Base-by-base conservation (phyloP, 1,140 invertebrate species). In the Platyscapa corneri region DNA sequence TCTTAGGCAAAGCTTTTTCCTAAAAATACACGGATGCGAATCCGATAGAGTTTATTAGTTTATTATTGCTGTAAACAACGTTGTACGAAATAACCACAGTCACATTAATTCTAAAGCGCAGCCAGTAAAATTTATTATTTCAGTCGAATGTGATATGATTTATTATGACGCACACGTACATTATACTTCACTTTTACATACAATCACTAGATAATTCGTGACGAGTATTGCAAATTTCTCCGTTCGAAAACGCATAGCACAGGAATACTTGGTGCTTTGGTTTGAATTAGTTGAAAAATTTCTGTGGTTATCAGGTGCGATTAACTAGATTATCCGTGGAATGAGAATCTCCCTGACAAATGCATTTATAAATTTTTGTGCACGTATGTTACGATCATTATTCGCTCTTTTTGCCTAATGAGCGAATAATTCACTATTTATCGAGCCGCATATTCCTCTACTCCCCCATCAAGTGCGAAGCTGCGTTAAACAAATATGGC, bases 41-140 rank as follows among this genome's bases (percentile, higher is more conserved):
- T 67, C 34, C 7, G 5, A 5, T 34, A 67, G 30, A 32, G n/a
- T 67, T 32, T 67, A 67, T 67, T 10, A 34, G 23, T 67, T 67
- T 67, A 3, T 34, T n/a, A 23, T 64, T n/a, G n/a, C 7, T 8
- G n/a, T 67, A n/a, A 67, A 67, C 34, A 67, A 67, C 6, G 34
- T n/a, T n/a, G n/a, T n/a, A n/a, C n/a, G n/a, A n/a, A n/a, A n/a
- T n/a, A n/a, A n/a, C n/a, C n/a, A n/a, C n/a, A n/a, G n/a, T n/a
- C n/a, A n/a, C n/a, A n/a, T n/a, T n/a, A n/a, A n/a, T n/a, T n/a
- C n/a, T n/a, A n/a, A n/a, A n/a, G n/a, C n/a, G n/a, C n/a, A n/a
- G n/a, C n/a, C n/a, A n/a, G n/a, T 8, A 81, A 81, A 42, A 37
- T 72, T 81, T 81, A 81, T 70, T 72, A 65, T 8, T 53, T 70